Evolutionary conservation across 64 coral and sea anemone genomes (phyloP).

Genomic region (Montipora foliosa): DNA sequence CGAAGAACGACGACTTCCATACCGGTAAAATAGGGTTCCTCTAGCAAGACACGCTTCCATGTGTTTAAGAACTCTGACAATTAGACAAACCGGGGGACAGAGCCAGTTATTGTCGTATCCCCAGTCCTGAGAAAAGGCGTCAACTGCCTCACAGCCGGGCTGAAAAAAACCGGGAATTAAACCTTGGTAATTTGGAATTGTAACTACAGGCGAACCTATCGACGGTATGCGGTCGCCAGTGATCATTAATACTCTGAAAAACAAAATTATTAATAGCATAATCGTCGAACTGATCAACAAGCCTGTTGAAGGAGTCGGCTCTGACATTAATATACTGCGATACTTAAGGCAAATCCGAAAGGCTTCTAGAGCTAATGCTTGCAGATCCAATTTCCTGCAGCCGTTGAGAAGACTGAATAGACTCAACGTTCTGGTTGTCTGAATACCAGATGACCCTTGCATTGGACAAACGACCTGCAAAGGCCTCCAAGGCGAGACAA

Average conservation of each 20-base stretch:
- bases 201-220: slow-evolving; percentile 68
- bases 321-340: slow-evolving; percentile 20
- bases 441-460: slow-evolving; percentile 57
- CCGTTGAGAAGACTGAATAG: slow-evolving; percentile 50
- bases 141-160: slow-evolving; percentile 39
- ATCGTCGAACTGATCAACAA: slow-evolving; percentile 25
- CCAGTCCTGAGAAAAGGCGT: slow-evolving; percentile 71
- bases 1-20: slow-evolving; percentile 57
- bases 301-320: slow-evolving; percentile 37
- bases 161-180: slow-evolving; percentile 63
- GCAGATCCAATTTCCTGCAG: slow-evolving; percentile 36
- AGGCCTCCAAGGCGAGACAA: background rate
- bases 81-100: slow-evolving; percentile 27
- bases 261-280: slow-evolving; percentile 25
- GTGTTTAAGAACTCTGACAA: slow-evolving; percentile 25
- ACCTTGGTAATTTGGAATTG: slow-evolving; percentile 51
- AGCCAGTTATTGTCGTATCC: slow-evolving; percentile 41
- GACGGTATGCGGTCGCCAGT: slow-evolving; percentile 57
- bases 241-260: background rate
- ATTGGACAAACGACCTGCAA: background rate
- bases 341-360: slow-evolving; percentile 19
- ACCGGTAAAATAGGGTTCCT: slow-evolving; percentile 20
- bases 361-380: slow-evolving; percentile 22
- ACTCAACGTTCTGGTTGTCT: slow-evolving; percentile 6
- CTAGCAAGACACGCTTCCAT: slow-evolving; percentile 20